phyloP scores from a whole-genome alignment of 2,113 vertebrate species.

The Entomyzon cyanotis region DNA sequence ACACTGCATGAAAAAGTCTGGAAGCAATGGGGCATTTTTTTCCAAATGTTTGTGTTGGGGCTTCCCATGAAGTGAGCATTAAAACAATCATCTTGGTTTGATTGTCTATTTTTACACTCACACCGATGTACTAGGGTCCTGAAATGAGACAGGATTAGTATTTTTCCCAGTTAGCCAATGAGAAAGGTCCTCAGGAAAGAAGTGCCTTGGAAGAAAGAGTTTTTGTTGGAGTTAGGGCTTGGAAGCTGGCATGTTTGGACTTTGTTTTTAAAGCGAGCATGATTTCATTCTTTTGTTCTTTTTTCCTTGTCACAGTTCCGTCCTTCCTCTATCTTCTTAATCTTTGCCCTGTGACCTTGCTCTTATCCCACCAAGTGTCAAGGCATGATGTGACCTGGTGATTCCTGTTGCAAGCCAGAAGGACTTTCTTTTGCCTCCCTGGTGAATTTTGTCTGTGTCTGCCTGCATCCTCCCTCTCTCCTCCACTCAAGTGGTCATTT shows the following conservation, averaged over 20 bases:
- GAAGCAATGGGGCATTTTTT: neutral
- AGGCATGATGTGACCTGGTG: neutral
- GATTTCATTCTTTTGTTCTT: neutral
- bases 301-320: neutral
- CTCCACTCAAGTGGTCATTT: rapidly evolving
- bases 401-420: neutral
- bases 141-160: neutral
- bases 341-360: neutral
- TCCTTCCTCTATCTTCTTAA: neutral
- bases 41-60: neutral
- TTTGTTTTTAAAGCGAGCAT: neutral
- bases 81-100: neutral
- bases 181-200: neutral
- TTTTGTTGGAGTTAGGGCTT: neutral
- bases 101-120: neutral
- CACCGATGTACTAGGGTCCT: rapidly evolving
- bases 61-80: neutral
- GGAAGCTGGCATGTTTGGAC: neutral
- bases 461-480: neutral
- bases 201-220: neutral
- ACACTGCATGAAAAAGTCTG: neutral
- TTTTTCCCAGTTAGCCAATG: neutral
- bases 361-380: neutral
- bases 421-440: neutral
- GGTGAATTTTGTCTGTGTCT: neutral